phyloP scores from a whole-genome alignment of 2,113 vertebrate species.

The Silurus asotus region DNA sequence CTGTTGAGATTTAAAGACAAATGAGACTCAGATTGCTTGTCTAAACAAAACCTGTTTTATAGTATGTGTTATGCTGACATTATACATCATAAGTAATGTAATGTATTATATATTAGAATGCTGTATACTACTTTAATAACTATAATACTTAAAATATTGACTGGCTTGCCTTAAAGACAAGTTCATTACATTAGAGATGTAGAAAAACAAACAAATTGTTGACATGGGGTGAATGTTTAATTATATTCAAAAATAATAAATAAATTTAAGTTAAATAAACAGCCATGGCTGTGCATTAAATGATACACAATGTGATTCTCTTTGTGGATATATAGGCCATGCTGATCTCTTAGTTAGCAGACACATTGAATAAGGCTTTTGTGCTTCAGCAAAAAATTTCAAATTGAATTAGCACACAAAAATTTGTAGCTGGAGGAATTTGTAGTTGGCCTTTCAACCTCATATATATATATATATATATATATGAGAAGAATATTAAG shows the following conservation, averaged over 20 bases:
- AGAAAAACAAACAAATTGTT: not conserved
- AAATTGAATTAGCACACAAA: constrained; percentile 65
- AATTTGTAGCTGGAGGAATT: constrained; percentile 59
- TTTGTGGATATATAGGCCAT: constrained; percentile 20
- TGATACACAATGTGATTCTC: constrained; percentile 46
- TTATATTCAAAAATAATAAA: constrained; percentile 49
- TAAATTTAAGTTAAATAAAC: constrained; percentile 25
- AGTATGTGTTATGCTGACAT: constrained; percentile 15
- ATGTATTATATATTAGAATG: constrained; percentile 1
- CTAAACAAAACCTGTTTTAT: not conserved
- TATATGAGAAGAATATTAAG: too few species aligned
- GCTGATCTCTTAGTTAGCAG: not conserved
- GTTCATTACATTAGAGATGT: not conserved
- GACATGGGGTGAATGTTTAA: constrained; percentile 13
- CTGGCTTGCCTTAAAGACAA: not conserved
- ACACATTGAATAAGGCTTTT: constrained; percentile 56
- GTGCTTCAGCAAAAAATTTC: constrained; percentile 47
- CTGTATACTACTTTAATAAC: not conserved
- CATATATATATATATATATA: too few species aligned
- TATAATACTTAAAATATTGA: too few species aligned
- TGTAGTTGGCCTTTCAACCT: constrained; percentile 59
- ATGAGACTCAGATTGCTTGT: not conserved
- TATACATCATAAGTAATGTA: constrained; percentile 3
- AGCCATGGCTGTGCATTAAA: constrained; percentile 28
- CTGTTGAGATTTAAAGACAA: constrained; percentile 6